phyloP scores from a whole-genome alignment of 2,888 invertebrate genomes.

The Horisme vitalbata region DNA sequence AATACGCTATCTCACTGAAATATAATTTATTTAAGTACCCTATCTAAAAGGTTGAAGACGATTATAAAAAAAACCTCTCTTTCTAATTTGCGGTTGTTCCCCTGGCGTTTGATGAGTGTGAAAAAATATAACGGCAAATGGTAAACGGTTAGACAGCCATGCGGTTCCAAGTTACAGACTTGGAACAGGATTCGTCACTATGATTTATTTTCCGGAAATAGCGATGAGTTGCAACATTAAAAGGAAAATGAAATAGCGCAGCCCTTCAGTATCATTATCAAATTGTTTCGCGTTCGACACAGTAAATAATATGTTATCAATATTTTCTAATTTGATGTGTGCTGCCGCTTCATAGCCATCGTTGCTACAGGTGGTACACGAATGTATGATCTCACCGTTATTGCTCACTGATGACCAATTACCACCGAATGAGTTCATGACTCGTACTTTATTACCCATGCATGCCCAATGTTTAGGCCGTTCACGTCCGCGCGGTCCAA shows the following conservation, averaged over 20 bases:
- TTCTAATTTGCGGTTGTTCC: too few relatives aligned
- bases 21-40: too few relatives aligned
- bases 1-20: too few relatives aligned
- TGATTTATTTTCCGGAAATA: slow-evolving; percentile 19
- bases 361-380: slow-evolving; percentile 45
- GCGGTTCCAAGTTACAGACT: neutral
- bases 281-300: neutral
- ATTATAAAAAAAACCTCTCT: neutral
- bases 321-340: slow-evolving; percentile 11
- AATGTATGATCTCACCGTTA: slow-evolving; percentile 69
- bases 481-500: slow-evolving; percentile 21
- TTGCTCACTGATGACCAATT: slow-evolving; percentile 74
- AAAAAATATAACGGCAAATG: too few relatives aligned
- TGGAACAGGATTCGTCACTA: slow-evolving; percentile 11
- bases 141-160: too few relatives aligned
- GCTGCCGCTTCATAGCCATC: slow-evolving; percentile 50
- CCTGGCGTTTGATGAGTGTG: too few relatives aligned
- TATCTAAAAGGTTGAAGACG: too few relatives aligned
- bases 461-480: slow-evolving; percentile 37
- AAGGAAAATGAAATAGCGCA: slow-evolving; percentile 7
- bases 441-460: slow-evolving; percentile 40
- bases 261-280: neutral
- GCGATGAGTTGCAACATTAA: slow-evolving; percentile 10
- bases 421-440: slow-evolving; percentile 62
- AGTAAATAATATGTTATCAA: too few relatives aligned